Evolutionary conservation across 2,888 invertebrate genomes (phyloP), one percentile per base, ranked within the genome.

Genomic region (Euplexia lucipara): DNA sequence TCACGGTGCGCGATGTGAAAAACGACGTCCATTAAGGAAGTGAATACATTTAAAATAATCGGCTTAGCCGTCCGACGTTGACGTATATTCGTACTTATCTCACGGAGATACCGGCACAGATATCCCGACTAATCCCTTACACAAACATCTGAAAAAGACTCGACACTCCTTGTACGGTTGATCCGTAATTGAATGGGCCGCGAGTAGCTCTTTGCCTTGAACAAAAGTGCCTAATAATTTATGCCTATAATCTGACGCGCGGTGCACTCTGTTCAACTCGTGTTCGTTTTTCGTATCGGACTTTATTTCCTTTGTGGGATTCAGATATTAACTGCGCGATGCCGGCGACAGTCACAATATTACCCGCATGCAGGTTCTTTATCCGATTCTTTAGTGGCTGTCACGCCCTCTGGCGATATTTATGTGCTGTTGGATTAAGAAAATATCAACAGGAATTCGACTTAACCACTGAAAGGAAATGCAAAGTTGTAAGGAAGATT

Each of bases 1-100:
- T 88, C 90, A 84, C 88, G 85, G 89, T 86, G 86, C 88, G 85
- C 86, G 83, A 89, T 89, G 92, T 95, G 95, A 95, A 95, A 94
- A 95, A 94, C 92, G 95, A 94, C 92, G 87, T 91, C 94, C 95
- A 95, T 95, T 95, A 95, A 93, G 95, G 95, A 94, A 95, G 95
- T 95, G 95, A 95, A 95, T 95, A 95, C 95, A 95, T 95, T 95
- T 95, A 94, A 95, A 95, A 95, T 95, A 95, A 95, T 95, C 95
- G 94, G 95, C 95, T 95, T 95, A 95, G 92, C 87, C 92, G 92
- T 92, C 92, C 92, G 95, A 95, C 95, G 95, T 95, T 95, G 95
- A 95, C 95, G 94, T 94, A 95, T 95, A 94, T 94, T 93, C 94
- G 92, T 94, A 95, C 94, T 95, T 95, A 95, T 95, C 95, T 93